phyloP scores from a whole-genome alignment of 2,797 vertebrate genomes.

The Cygnus olor region DNA sequence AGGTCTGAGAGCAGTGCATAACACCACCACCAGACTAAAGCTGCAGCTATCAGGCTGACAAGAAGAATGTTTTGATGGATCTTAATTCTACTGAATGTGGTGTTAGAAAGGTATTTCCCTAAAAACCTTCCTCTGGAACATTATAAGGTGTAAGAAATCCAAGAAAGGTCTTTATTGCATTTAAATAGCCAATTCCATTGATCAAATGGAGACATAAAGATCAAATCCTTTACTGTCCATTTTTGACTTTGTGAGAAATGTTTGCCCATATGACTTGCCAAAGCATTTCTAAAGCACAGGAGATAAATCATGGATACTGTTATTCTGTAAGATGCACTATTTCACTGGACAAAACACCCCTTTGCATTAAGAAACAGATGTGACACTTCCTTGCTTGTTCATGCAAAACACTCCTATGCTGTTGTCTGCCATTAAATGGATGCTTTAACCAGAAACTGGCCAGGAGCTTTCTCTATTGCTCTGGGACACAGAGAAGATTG shows the following conservation, averaged over 20 bases:
- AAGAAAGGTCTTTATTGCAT: background rate
- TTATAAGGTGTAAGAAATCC: background rate
- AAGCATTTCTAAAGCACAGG: background rate
- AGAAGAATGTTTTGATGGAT: background rate
- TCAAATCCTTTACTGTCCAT: background rate
- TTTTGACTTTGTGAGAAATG: background rate
- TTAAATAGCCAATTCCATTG: constrained; percentile 38
- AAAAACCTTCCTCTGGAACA: background rate
- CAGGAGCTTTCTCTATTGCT: background rate
- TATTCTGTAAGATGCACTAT: constrained; percentile 3
- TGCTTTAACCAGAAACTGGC: background rate
- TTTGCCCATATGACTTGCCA: constrained; percentile 25
- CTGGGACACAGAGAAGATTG: background rate
- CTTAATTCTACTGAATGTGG: background rate
- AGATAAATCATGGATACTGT: constrained; percentile 14
- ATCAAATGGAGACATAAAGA: background rate
- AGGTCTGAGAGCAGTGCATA: background rate
- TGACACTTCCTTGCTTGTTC: constrained; percentile 25
- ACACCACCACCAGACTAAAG: background rate
- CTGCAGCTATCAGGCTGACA: background rate
- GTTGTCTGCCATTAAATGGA: constrained; percentile 1
- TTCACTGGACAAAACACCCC: constrained; percentile 39
- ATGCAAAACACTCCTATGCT: constrained; percentile 7
- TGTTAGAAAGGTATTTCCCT: background rate
- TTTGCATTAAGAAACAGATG: constrained; percentile 17